Conservation (phyloP, 2,888 invertebrate genomes). For the Drosophila conformis region DNA sequence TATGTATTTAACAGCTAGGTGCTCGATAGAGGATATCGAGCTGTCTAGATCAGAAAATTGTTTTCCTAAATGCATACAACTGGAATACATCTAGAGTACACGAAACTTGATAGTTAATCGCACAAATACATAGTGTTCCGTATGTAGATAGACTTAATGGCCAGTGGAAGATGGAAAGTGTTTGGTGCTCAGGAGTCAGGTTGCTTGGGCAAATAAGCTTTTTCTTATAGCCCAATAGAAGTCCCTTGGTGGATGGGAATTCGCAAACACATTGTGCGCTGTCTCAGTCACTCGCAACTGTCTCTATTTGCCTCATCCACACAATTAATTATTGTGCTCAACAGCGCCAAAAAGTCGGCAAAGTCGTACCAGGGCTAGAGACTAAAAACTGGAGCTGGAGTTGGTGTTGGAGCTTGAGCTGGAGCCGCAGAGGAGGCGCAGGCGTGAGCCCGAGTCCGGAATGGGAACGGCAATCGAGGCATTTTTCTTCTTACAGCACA, state of each 20-base stretch:
- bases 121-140: not conserved
- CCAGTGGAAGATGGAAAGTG: not conserved
- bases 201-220: not conserved
- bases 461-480: conserved; percentile 53
- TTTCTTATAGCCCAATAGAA: conserved; percentile 2
- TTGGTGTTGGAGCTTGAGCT: not conserved
- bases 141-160: no score
- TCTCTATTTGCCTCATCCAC: conserved; percentile 50
- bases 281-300: conserved; percentile 21
- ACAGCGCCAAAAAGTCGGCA: conserved; percentile 56
- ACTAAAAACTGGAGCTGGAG: not conserved
- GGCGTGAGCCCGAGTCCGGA: conserved; percentile 18
- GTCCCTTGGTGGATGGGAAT: not conserved
- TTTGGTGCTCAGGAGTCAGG: not conserved
- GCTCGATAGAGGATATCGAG: not conserved
- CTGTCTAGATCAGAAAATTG: not conserved
- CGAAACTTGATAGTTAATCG: not conserved
- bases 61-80: not conserved
- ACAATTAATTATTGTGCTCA: conserved; percentile 78
- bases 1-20: not conserved
- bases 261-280: conserved; percentile 9
- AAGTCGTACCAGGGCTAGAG: conserved; percentile 37
- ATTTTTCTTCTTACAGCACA: conserved; percentile 78
- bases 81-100: not conserved
- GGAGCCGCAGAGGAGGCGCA: conserved; percentile 2